Conservation (phyloP, 2,888 invertebrate species). For the Coelinius sp. region DNA sequence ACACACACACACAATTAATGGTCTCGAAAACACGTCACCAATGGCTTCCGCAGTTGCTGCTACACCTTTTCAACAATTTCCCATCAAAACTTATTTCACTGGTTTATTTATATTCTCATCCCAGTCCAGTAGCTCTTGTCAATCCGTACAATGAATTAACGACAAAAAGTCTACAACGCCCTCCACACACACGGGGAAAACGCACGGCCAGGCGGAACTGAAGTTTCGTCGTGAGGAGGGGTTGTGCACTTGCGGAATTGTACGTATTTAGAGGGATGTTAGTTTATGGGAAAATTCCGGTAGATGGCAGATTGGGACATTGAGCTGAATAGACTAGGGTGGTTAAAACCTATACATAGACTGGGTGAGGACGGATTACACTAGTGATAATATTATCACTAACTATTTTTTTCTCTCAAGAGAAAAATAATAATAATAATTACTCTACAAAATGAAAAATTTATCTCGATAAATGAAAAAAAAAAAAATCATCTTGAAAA, state of each 20-base stretch:
- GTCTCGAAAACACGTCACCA: slow-evolving; percentile 15
- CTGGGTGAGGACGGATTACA: slow-evolving; percentile 41
- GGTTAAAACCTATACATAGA: slow-evolving; percentile 6
- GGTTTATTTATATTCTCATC: not conserved
- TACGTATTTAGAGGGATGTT: slow-evolving; percentile 51
- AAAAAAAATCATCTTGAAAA: too few species aligned
- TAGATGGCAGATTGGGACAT: slow-evolving; percentile 60
- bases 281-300: slow-evolving; percentile 54
- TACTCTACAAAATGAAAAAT: too few species aligned
- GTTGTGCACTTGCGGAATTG: slow-evolving; percentile 62
- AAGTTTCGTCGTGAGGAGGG: slow-evolving; percentile 62
- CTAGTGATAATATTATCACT: slow-evolving; percentile 17
- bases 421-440: too few species aligned
- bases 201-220: slow-evolving; percentile 56
- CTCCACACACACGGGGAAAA: slow-evolving; percentile 42
- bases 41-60: slow-evolving; percentile 10
- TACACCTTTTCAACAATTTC: not conserved
- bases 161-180: slow-evolving; percentile 14
- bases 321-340: slow-evolving; percentile 8
- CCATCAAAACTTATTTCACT: slow-evolving; percentile 8
- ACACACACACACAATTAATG: not conserved
- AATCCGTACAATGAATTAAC: not conserved
- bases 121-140: not conserved
- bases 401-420: not conserved
- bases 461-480: too few species aligned